phyloP scores from a whole-genome alignment of 2,797 vertebrate species.

The Eulemur mongoz region DNA sequence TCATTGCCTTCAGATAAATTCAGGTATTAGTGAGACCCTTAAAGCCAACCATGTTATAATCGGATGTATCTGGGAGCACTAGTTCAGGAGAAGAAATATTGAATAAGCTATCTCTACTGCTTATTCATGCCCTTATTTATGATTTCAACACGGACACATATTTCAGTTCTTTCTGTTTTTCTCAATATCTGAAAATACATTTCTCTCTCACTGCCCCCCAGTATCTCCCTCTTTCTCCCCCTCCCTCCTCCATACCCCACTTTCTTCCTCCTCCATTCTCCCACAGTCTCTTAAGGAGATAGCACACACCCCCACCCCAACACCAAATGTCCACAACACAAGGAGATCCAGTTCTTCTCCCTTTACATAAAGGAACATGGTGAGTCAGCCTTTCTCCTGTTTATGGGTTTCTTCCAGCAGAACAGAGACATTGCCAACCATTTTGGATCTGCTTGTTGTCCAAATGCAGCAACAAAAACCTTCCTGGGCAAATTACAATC shows the following conservation, averaged over 20 bases:
- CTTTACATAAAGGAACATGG: neutral
- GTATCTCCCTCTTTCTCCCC: neutral
- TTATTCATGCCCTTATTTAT: neutral
- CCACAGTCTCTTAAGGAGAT: neutral
- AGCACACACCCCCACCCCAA: neutral
- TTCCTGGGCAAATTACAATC: constrained; percentile 24
- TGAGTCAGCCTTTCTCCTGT: constrained; percentile 57
- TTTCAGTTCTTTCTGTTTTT: constrained; percentile 23
- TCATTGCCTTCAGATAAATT: neutral
- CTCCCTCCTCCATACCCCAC: neutral
- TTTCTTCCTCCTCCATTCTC: neutral
- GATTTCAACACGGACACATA: neutral
- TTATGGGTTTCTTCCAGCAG: constrained; percentile 15
- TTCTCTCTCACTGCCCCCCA: neutral
- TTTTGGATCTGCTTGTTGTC: constrained; percentile 34
- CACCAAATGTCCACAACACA: neutral
- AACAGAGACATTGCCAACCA: constrained; percentile 28
- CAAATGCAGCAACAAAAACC: neutral
- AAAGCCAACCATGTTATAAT: neutral
- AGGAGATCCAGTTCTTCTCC: neutral
- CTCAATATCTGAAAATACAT: neutral
- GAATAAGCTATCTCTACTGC: neutral
- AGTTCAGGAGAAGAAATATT: neutral
- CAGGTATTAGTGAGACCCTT: neutral
- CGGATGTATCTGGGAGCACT: neutral